Conservation (phyloP, 2,888 invertebrate genomes). For the Dermolepida albohirtum region DNA sequence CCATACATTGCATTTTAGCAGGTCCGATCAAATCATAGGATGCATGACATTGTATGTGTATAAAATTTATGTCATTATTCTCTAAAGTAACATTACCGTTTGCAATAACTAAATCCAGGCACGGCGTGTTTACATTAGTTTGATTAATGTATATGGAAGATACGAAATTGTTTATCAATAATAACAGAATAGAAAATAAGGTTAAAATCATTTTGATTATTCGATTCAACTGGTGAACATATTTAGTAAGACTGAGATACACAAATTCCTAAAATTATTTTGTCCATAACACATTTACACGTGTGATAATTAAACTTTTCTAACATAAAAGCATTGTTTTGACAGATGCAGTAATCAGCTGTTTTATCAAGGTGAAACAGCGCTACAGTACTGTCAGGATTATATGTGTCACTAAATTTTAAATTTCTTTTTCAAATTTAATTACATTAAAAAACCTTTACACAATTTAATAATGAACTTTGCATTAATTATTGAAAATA, state of each 20-base stretch:
- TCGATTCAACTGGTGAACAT: conserved; percentile 33
- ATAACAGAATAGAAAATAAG: conserved; percentile 45
- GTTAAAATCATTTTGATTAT: conserved; percentile 49
- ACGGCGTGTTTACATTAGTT: conserved; percentile 44
- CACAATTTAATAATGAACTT: too few species aligned
- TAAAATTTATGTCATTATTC: conserved; percentile 40
- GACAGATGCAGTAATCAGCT: conserved; percentile 53
- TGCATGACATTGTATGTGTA: conserved; percentile 52
- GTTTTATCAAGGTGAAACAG: conserved; percentile 44
- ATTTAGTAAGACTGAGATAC: conserved; percentile 21
- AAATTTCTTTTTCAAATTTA: conserved; percentile 6
- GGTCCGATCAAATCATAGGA: conserved; percentile 61
- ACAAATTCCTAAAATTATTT: conserved; percentile 17
- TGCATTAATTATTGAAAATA: too few species aligned
- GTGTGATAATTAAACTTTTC: conserved; percentile 25
- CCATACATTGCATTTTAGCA: conserved; percentile 58
- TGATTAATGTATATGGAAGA: conserved; percentile 31
- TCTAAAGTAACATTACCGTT: conserved; percentile 50
- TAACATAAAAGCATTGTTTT: conserved; percentile 50
- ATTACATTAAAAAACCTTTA: background rate
- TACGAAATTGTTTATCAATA: conserved; percentile 38
- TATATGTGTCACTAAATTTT: conserved; percentile 15
- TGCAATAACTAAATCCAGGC: conserved; percentile 54
- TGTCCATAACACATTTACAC: conserved; percentile 33
- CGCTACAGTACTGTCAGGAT: conserved; percentile 8